Base-by-base conservation (phyloP, 1,140 invertebrate genomes). In the Solen grandis region DNA sequence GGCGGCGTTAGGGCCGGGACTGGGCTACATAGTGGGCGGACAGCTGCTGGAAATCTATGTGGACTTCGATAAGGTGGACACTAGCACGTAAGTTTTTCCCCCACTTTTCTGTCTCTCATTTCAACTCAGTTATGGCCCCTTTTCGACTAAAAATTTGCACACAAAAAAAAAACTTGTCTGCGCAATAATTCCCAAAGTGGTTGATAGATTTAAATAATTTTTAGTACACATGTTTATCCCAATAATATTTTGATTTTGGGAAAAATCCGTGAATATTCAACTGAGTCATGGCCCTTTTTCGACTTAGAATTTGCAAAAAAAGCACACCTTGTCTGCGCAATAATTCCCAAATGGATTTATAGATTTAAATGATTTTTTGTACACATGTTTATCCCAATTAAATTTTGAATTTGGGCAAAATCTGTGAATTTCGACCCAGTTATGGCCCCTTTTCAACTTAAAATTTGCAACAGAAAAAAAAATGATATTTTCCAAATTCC, bases 11-110 rank as follows among this genome's bases (percentile, higher is more conserved):
- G 97, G 97, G 22, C 97, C 97, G 0, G 97, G 97, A 10, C 93
- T 97, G 0, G 97, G 97, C 59, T 98, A 97, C 89, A 92, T 97
- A 59, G 93, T 97, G 14, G 97, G 96, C 66, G 87, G 87, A 19
- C 97, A 97, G 93, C 92, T 98, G 41, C 93, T 98, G 0, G 96
- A 96, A 1, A 96, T 97, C 88, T 96, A 97, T 90, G 96, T 97
- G 94, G 96, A 97, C 90, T 96, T 96, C 80, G 89, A 94, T n/a
- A 70, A 68, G 66, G 75, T 73, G 8, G 72, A 82, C 31, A 74
- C 76, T 2, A 62, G 25, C 27, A 78, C 33, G 80, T 86, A 70
- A 82, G 70, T 78, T 13, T 57, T 2, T 31, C 5, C 36, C 10
- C 57, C 14, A n/a, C n/a, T n/a, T n/a, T n/a, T n/a, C n/a, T n/a